These are phyloP conservation scores for Hippotragus niger DNA, from an alignment of 2,113 vertebrate species.

Conservation along the genomic window DNA sequence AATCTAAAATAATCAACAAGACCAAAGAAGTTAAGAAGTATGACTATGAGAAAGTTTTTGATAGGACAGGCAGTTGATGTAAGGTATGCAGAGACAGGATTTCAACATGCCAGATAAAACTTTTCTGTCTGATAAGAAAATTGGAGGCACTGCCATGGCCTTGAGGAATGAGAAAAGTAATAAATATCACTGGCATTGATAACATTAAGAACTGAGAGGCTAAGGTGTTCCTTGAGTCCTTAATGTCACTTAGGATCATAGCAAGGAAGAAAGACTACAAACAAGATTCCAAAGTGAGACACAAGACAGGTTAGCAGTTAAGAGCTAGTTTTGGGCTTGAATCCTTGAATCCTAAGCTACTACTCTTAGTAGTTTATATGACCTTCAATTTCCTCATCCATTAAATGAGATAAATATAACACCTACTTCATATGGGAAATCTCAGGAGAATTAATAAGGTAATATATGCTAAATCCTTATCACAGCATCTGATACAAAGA, in stretches of 20 bases:
- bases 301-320: background rate
- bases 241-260: background rate
- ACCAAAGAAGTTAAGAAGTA: background rate
- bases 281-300: background rate
- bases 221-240: background rate
- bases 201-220: background rate
- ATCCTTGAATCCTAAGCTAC: background rate
- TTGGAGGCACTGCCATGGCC: background rate
- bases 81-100: background rate
- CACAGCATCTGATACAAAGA: background rate
- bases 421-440: background rate
- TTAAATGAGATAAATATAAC: background rate
- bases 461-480: background rate
- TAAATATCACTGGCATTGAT: background rate
- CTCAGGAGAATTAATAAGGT: background rate
- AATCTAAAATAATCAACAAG: background rate
- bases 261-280: background rate
- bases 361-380: background rate
- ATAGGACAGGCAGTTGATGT: background rate
- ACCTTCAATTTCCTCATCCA: conserved; percentile 1
- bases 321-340: background rate
- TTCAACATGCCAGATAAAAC: background rate
- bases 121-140: background rate
- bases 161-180: background rate
- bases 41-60: background rate